Percentiles rank a stretch among this genome's conserved stretches.
Conservation (phyloP, 2,888 invertebrate species). For the Philereme vetulata region DNA sequence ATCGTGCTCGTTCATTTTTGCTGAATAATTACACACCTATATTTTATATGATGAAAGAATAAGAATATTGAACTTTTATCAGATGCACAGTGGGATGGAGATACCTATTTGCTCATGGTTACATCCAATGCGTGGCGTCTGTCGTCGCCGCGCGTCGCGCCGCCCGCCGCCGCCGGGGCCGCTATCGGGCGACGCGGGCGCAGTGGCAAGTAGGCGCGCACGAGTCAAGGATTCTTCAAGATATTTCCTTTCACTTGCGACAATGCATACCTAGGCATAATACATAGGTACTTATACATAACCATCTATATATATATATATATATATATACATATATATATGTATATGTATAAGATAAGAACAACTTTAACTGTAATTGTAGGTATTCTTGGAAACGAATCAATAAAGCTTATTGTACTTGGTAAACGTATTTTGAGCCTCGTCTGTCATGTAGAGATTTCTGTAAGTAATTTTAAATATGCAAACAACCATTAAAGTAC, state of each 20-base stretch:
- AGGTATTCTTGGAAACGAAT: conserved; percentile 22
- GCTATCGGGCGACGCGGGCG: conserved; percentile 38
- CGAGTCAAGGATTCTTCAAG: conserved; percentile 81
- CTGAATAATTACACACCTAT: conserved; percentile 24
- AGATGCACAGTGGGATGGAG: conserved; percentile 33
- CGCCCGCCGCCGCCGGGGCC: not conserved
- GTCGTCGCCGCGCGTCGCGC: not conserved
- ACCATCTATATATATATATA: too few species aligned
- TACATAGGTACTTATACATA: conserved; percentile 10
- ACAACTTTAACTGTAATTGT: conserved; percentile 19
- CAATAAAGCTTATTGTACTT: conserved; percentile 7
- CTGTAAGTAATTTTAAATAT: not conserved
- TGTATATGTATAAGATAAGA: conserved; percentile 22
- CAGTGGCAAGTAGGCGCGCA: conserved; percentile 67
- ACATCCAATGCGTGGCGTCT: not conserved
- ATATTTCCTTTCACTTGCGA: conserved; percentile 83
- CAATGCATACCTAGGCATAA: conserved; percentile 57
- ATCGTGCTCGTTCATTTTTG: conserved; percentile 8
- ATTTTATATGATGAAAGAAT: conserved; percentile 22
- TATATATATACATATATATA: too few species aligned
- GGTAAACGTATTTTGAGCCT: conserved; percentile 8
- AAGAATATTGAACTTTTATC: conserved; percentile 44
- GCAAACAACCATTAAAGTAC: too few species aligned
- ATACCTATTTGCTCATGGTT: too few species aligned
- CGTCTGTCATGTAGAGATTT: not conserved